Base-by-base conservation (phyloP, 2,797 vertebrate genomes). In the Heteromormyrus szaboi region DNA sequence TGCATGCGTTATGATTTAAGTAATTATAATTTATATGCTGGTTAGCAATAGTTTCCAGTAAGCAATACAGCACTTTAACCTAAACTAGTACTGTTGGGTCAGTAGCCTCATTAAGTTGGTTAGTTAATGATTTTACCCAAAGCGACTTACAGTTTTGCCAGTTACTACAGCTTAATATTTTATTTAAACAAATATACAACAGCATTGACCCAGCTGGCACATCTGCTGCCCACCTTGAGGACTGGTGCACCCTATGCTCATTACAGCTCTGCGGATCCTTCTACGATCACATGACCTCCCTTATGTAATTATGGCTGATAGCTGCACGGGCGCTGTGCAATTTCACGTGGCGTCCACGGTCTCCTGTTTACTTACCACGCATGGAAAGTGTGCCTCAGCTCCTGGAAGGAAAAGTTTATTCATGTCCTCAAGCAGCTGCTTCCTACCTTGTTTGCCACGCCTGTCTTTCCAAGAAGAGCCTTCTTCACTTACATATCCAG, bases 351-450 rank as follows among this genome's bases (percentile, higher is more conserved):
- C n/a, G 41, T 62, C 56, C 46, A 87, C 17, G 14, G 62, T 25
- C 29, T 5, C 22, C 9, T 76, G 56, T 48, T 22, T 12, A 48
- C 81, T 48, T 25, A 51, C 22, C 81, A 51, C 46, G 48, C n/a
- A 87, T 72, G 87, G 65, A 88, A 76, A 88, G 12, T 50, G 48
- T 54, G 33, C 54, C 37, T 79, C 87, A 88, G 29, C 87, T 53
- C 29, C 50, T 14, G 81, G n/a, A 84, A 72, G 68, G 50, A 48
- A 81, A 41, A 44, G 87, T 50, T 79, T 41, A 81, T 88, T 29
- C 33, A 37, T 88, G 48, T 3, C 65, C 62, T 88, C 62, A 87
- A 51, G 50, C 48, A 79, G 2, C 7, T 79, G 87, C 81, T 79
- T 22, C 37, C 87, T 84, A 44, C 37, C 81, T 46, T 25, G 7